phyloP scores from a whole-genome alignment of 2,888 invertebrate genomes.

The Leptinotarsa haldemani region DNA sequence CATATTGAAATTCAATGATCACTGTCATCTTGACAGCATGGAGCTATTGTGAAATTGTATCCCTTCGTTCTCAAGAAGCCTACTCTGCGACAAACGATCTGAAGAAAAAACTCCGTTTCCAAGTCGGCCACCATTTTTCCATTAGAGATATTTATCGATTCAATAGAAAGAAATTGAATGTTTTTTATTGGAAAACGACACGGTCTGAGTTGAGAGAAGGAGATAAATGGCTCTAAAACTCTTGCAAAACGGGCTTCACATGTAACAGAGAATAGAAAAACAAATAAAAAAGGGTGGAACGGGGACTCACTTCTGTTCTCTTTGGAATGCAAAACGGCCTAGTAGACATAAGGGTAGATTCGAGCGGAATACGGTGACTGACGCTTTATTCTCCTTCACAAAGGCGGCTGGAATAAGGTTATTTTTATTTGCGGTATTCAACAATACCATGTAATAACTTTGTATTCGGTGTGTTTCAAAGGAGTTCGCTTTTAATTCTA shows the following conservation, averaged over 20 bases:
- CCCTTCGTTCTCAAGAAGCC: not conserved
- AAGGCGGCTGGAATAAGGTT: constrained; percentile 11
- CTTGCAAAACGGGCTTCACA: constrained; percentile 51
- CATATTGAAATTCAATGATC: no score
- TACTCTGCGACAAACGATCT: constrained; percentile 23
- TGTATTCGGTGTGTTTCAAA: constrained; percentile 11
- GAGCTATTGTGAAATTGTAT: no score
- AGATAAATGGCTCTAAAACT: constrained; percentile 52
- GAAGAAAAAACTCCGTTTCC: constrained; percentile 28
- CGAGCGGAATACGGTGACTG: constrained; percentile 6
- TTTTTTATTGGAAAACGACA: constrained; percentile 41
- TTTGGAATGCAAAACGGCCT: constrained; percentile 49
- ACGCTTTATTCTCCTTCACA: constrained; percentile 7
- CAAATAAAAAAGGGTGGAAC: constrained; percentile 50
- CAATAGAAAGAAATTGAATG: constrained; percentile 37
- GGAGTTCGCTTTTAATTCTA: constrained; percentile 13
- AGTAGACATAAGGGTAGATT: constrained; percentile 24
- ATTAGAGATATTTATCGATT: constrained; percentile 45
- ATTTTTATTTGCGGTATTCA: constrained; percentile 17
- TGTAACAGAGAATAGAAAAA: constrained; percentile 51
- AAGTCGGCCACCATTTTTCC: constrained; percentile 39
- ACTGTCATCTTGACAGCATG: no score
- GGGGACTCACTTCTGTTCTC: constrained; percentile 41
- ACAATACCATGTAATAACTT: constrained; percentile 23
- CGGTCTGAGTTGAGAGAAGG: constrained; percentile 45